phyloP scores from a whole-genome alignment of 2,797 vertebrate species.

The Acanthurus tractus region DNA sequence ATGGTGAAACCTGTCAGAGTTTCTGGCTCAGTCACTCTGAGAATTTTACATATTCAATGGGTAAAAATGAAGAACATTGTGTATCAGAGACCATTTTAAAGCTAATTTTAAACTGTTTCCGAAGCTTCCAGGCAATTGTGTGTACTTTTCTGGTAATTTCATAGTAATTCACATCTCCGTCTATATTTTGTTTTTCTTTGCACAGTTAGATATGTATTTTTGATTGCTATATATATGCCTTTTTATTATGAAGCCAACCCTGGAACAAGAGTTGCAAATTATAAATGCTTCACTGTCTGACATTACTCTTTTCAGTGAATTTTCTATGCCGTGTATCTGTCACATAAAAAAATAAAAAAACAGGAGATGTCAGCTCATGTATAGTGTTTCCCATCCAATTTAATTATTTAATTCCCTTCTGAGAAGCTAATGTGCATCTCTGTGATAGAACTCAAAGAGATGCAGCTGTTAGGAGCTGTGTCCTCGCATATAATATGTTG shows the following conservation, averaged over 20 bases:
- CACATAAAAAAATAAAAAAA: conserved; percentile 50
- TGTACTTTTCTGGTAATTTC: background rate
- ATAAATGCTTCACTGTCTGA: conserved; percentile 20
- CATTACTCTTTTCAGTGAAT: conserved; percentile 16
- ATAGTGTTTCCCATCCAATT: conserved; percentile 41
- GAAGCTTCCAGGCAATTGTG: background rate
- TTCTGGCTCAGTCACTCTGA: conserved; percentile 32
- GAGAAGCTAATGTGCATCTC: conserved; percentile 39
- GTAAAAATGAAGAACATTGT: conserved; percentile 45
- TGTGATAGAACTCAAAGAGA: conserved; percentile 2
- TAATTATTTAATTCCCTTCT: conserved; percentile 61
- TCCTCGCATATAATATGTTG: background rate
- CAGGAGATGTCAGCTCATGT: conserved; percentile 44
- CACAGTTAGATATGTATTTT: conserved; percentile 5
- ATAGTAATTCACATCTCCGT: background rate
- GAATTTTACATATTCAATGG: conserved; percentile 32
- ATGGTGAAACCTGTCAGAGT: conserved; percentile 28
- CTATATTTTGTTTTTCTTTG: conserved; percentile 5
- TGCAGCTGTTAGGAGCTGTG: conserved; percentile 1
- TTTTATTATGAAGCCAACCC: background rate
- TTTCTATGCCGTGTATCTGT: conserved; percentile 18
- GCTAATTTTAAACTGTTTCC: conserved; percentile 26
- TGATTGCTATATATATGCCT: background rate
- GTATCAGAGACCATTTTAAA: conserved; percentile 27
- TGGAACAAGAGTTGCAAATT: conserved; percentile 17